These are phyloP conservation scores for Periophthalmodon schlosseri DNA, from an alignment of 2,113 vertebrate genomes.

Conservation along the genomic window DNA sequence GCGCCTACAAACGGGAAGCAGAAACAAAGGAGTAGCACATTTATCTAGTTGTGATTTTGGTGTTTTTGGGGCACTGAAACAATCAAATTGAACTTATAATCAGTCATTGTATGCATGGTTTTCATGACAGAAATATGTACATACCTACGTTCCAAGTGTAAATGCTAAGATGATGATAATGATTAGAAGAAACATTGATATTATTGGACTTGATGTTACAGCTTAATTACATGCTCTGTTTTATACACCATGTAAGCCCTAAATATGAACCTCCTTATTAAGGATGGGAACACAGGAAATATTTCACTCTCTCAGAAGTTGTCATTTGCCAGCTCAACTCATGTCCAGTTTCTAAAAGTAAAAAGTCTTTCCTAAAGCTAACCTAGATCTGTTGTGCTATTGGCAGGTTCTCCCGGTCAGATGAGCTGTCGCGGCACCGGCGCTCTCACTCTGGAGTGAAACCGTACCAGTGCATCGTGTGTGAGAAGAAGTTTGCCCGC, in stretches of 20 bases:
- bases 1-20: too few species aligned
- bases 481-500: constrained; percentile 97
- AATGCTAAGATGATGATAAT: background rate
- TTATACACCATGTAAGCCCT: constrained; percentile 16
- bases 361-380: background rate
- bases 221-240: constrained; percentile 29
- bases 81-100: too few species aligned
- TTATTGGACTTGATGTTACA: background rate
- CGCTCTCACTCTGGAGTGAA: constrained; percentile 98
- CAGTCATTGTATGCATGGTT: too few species aligned
- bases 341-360: background rate
- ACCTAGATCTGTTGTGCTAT: background rate
- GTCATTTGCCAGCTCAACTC: constrained; percentile 12
- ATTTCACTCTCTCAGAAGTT: constrained; percentile 38
- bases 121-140: too few species aligned
- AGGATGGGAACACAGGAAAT: constrained; percentile 24
- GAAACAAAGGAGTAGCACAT: too few species aligned
- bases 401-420: constrained; percentile 92
- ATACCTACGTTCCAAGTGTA: background rate
- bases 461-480: constrained; percentile 95
- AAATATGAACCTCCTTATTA: constrained; percentile 47
- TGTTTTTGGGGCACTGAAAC: too few species aligned
- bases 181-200: background rate
- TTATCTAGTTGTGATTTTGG: too few species aligned
- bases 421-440: constrained; percentile 93